Evolutionary conservation across 1,140 invertebrate species (phyloP), one percentile per base, ranked within the genome.

Genomic region (Nasonia giraulti): DNA sequence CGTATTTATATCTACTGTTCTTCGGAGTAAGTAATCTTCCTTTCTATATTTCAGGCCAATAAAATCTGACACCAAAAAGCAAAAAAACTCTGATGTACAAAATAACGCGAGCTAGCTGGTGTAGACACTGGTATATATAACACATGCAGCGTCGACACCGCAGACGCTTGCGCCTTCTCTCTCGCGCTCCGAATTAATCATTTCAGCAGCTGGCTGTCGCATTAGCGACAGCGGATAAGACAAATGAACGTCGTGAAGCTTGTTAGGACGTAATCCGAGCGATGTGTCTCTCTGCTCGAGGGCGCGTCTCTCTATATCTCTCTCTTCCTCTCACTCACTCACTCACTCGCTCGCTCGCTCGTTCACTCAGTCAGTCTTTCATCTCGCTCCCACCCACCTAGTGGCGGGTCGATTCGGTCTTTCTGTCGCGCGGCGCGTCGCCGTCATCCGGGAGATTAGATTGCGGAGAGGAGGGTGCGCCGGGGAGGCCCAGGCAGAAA

Each of bases 211-310:
- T 91, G 91, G 80, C 91, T 91, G 89, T 93, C 91, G 89, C 90
- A 92, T 93, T 92, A 92, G 91, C 88, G 88, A 91, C 89, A 91
- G 89, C 91, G 92, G 91, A 93, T 93, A 92, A 93, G 91, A 92
- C 91, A 93, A 92, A 93, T 92, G 92, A 92, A 92, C 89, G 91
- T 92, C 91, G 91, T 90, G 90, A 88, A 92, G 92, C 92, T 92
- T 92, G 91, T 93, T 93, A 93, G 91, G 89, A 91, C 90, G 91
- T 92, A 93, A 92, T 93, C 92, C 89, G 90, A 91, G 91, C 91
- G 91, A 92, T 91, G 89, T 89, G 91, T 92, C 90, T 90, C 84
- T 87, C 83, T 62, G 55, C 55, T 27, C 82, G 80, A 71, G 68
- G 27, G 68, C 68, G 50, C 83, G 82, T 79, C 75, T 55, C 81